Base-by-base conservation (phyloP, 2,113 vertebrate genomes). In the Bucco capensis region DNA sequence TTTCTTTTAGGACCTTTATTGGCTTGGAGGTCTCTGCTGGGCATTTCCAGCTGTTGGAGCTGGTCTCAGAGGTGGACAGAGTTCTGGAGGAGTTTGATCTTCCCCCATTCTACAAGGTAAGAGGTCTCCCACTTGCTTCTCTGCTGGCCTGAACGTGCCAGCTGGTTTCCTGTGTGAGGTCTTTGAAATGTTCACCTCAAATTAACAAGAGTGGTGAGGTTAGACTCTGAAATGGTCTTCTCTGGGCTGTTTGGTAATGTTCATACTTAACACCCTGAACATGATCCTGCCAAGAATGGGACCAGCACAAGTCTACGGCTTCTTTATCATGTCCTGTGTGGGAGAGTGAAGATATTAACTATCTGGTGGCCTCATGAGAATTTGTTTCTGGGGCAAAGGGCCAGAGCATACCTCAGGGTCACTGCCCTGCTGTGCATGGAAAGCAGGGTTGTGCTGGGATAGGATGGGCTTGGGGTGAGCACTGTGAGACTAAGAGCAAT, bases 101-200 rank as follows among this genome's bases (percentile, higher is more conserved):
- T 60, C 95, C 98, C 31, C 98, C 98, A 2, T 99, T 99, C 91
- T 99, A 99, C 93, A 96, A 99, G 98, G 99, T 99, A 89, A 96
- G 76, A 31, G 3, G 3, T 83, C 42, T 76, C 30, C 60, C 25
- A 22, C 49, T 64, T 28, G 51, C 23, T 90, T 50, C 28, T 21
- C 37, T 90, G 47, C 76, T 1, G 8, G 47, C 74, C 69, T 17
- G 9, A 64, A 62, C 21, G 10, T 77, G 60, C 37, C 0, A 0
- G 11, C 72, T 81, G 56, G 6, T 70, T 90, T 30, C 18, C 10
- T 40, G n/a, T 0, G 0, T 88, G 33, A 24, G 30, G 7, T 51
- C 37, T 16, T 3, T 60, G 33, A 83, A 71, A 5, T 11, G 23
- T 67, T 80, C 37, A 25, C 49, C 46, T 37, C 50, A 69, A 24